Evolutionary conservation across 2,888 invertebrate genomes (phyloP).

Genomic region (Tetranychus piercei): DNA sequence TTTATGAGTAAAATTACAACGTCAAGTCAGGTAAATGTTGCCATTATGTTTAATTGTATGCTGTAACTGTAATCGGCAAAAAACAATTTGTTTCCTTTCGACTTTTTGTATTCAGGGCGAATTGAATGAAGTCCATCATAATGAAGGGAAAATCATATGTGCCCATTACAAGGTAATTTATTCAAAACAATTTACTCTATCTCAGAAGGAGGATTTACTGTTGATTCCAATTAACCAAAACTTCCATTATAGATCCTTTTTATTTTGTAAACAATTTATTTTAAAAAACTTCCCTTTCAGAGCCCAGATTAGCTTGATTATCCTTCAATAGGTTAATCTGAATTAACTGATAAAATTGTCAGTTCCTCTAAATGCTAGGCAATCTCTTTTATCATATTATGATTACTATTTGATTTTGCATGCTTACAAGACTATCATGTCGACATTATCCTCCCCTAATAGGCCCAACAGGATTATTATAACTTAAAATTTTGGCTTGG

Average conservation of each 20-base stretch:
- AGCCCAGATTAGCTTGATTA: neutral
- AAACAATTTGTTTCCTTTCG: neutral
- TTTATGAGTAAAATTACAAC: conserved; percentile 12
- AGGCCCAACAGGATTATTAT: neutral
- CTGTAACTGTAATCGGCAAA: neutral
- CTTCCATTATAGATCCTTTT: too few species aligned
- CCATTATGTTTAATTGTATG: neutral
- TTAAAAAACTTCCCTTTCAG: too few species aligned
- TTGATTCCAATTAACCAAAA: too few species aligned
- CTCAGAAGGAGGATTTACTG: neutral
- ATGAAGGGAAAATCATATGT: neutral
- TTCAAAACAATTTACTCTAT: neutral
- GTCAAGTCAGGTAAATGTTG: conserved; percentile 3
- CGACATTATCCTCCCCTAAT: neutral
- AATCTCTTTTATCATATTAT: neutral
- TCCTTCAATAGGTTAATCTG: neutral
- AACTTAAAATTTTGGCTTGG: neutral
- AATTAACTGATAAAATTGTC: neutral
- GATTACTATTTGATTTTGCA: neutral
- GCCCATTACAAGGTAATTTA: neutral
- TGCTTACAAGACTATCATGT: neutral
- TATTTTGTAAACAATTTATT: too few species aligned
- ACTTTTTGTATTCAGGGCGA: neutral
- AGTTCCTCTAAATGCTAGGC: neutral
- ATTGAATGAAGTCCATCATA: neutral